A percentile compares a stretch with the other conserved stretches of the same genome.
phyloP scores from a whole-genome alignment of 1,140 invertebrate genomes.

The Hycleus cichorii region DNA sequence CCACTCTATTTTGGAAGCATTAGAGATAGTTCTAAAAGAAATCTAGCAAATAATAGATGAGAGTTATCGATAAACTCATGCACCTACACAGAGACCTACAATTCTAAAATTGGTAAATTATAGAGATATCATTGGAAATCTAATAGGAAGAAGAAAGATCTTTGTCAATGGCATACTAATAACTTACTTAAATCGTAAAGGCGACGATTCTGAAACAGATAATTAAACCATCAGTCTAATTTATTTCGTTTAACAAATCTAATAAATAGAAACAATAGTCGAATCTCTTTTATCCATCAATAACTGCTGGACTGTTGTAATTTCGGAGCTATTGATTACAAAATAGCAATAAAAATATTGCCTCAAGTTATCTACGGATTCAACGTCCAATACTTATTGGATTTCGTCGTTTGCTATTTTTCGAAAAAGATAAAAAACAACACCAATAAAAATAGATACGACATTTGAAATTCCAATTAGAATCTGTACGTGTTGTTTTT shows the following conservation, averaged over 20 bases:
- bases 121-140: not conserved
- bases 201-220: conserved; percentile 24
- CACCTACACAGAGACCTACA: not conserved
- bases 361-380: no score
- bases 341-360: not conserved
- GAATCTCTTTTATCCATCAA: not conserved
- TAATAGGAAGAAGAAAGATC: not conserved
- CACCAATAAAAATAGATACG: no score
- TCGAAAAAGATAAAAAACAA: no score
- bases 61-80: not conserved
- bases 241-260: not conserved
- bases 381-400: no score
- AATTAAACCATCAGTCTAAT: not conserved
- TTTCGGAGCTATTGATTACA: not conserved
- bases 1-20: no score
- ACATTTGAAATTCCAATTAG: no score
- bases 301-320: not conserved
- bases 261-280: not conserved
- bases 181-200: conserved; percentile 21
- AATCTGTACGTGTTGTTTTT: no score
- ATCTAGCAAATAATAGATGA: not conserved
- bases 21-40: not conserved
- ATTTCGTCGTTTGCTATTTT: no score
- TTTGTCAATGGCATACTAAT: not conserved
- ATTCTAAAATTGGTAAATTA: not conserved